A percentile compares a stretch with the other conserved stretches of the same genome.
Evolutionary conservation across 2,797 vertebrate genomes (phyloP).

Genomic region (Mormyrus hasselquistii): DNA sequence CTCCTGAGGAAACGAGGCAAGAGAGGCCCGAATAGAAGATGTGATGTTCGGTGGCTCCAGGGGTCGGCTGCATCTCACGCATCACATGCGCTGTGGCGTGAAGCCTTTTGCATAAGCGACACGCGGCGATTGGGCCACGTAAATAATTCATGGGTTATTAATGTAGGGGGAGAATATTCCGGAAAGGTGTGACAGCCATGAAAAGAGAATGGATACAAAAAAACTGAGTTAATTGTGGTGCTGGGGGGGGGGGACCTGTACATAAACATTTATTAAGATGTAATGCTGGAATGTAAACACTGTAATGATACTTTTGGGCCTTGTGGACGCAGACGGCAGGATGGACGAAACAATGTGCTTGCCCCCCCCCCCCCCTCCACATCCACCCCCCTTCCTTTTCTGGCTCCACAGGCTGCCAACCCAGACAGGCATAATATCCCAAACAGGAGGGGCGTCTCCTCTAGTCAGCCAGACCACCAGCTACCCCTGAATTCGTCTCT

Average conservation of each 20-base stretch:
- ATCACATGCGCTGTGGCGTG: neutral
- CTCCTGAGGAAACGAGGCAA: neutral
- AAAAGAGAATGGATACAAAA: neutral
- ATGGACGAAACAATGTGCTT: neutral
- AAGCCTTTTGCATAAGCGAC: neutral
- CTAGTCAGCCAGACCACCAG: neutral
- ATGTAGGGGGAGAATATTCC: neutral
- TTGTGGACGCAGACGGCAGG: neutral
- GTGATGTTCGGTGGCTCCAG: neutral
- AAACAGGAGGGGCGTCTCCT: neutral
- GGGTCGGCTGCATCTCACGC: neutral
- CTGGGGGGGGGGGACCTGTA: neutral
- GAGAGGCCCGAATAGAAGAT: neutral
- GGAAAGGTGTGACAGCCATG: neutral
- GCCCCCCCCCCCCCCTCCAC: neutral
- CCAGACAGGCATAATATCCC: neutral
- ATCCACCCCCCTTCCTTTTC: neutral
- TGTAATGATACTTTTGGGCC: neutral
- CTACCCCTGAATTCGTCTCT: neutral
- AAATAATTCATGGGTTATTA: constrained; percentile 16
- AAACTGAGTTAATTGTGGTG: neutral
- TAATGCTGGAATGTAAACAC: neutral
- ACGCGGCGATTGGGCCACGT: neutral
- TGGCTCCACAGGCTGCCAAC: neutral
- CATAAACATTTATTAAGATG: constrained; percentile 1